Conservation (phyloP, 2,888 invertebrate species). For the Enoplolaimus lenunculus region DNA sequence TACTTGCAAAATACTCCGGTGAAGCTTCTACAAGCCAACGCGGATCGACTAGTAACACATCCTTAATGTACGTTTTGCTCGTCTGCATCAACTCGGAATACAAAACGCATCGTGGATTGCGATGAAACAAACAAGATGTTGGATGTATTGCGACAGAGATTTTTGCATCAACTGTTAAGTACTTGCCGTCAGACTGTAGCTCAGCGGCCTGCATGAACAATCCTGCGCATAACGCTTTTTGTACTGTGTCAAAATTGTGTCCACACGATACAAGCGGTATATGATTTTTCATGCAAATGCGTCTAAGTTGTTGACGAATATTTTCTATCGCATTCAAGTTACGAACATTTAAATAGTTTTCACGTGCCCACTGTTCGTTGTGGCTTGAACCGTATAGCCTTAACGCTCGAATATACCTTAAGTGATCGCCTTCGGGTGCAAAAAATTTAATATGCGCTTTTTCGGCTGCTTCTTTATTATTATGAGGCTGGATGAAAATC, state of each 20-base stretch:
- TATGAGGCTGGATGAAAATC: slow-evolving; percentile 34
- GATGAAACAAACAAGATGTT: slow-evolving; percentile 58
- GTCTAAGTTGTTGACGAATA: slow-evolving; percentile 62
- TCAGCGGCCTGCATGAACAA: slow-evolving; percentile 74
- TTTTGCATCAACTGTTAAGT: slow-evolving; percentile 53
- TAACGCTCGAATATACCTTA: background rate
- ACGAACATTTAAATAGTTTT: too few relatives aligned
- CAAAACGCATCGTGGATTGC: slow-evolving; percentile 58
- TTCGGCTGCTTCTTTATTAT: slow-evolving; percentile 55
- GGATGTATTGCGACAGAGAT: slow-evolving; percentile 69
- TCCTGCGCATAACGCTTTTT: background rate
- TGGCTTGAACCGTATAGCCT: background rate
- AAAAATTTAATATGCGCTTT: slow-evolving; percentile 61
- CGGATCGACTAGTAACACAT: slow-evolving; percentile 60
- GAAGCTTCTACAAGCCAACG: slow-evolving; percentile 59
- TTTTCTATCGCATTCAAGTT: slow-evolving; percentile 45
- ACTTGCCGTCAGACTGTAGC: slow-evolving; percentile 57
- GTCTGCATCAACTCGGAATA: slow-evolving; percentile 79
- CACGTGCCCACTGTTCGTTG: background rate
- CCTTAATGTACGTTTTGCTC: slow-evolving; percentile 61
- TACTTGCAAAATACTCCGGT: slow-evolving; percentile 41
- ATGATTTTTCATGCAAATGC: slow-evolving; percentile 54
- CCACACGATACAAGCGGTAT: slow-evolving; percentile 54
- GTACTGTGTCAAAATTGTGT: slow-evolving; percentile 31
- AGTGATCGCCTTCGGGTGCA: slow-evolving; percentile 47